Percentiles rank a stretch among this genome's conserved stretches.
Evolutionary conservation across 2,113 vertebrate species (phyloP).

Genomic region (Piprites chloris): DNA sequence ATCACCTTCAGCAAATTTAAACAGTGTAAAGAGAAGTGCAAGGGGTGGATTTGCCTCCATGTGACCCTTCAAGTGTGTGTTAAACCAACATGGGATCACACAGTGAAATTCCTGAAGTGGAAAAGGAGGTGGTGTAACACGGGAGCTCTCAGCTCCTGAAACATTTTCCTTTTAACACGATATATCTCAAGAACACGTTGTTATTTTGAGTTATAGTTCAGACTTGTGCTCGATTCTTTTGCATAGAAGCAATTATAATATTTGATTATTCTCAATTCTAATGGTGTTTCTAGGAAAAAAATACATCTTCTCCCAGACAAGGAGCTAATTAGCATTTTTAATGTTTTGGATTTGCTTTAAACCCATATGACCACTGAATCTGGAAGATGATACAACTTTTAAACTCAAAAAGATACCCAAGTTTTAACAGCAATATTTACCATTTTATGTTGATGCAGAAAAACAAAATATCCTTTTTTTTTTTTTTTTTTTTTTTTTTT

Average conservation of each 20-base stretch:
- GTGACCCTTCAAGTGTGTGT: not conserved
- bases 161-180: not conserved
- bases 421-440: not conserved
- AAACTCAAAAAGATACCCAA: not conserved
- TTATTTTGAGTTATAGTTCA: not conserved
- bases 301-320: not conserved
- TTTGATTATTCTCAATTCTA: not conserved
- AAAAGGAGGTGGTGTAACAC: not conserved
- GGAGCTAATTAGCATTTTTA: not conserved
- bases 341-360: not conserved
- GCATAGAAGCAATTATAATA: not conserved
- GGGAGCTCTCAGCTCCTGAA: not conserved
- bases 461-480: not conserved
- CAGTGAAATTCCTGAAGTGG: not conserved
- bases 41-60: not conserved
- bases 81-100: fast-evolving
- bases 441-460: not conserved
- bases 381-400: not conserved
- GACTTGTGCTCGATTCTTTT: not conserved
- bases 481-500: not conserved
- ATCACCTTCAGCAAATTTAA: not conserved
- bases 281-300: not conserved
- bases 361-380: not conserved
- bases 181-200: fast-evolving
- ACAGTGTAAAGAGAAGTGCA: fast-evolving